Evolutionary conservation across 2,113 vertebrate species (phyloP).

Genomic region (Alosa alosa): DNA sequence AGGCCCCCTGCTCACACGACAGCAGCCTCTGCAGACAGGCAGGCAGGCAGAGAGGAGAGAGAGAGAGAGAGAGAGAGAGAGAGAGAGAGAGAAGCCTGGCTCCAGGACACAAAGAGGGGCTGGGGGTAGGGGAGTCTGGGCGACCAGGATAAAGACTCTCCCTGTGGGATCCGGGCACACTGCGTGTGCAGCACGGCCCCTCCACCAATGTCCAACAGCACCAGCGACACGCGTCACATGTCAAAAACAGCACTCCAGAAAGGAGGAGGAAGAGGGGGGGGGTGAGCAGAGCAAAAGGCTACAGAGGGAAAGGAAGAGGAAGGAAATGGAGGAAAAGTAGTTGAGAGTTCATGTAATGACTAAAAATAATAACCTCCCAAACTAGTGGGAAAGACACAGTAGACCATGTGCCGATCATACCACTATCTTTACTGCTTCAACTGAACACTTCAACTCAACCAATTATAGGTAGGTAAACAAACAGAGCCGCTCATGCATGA

Average conservation of each 20-base stretch:
- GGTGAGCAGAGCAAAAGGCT: neutral
- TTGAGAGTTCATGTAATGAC: conserved; percentile 14
- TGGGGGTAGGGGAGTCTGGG: neutral
- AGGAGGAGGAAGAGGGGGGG: neutral
- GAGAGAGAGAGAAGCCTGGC: neutral
- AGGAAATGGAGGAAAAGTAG: conserved; percentile 38
- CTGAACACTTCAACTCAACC: neutral
- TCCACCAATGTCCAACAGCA: neutral
- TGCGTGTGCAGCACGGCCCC: neutral
- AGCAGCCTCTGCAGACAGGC: neutral
- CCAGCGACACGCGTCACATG: neutral
- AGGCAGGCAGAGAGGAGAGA: no score
- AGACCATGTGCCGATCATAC: neutral
- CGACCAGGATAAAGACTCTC: neutral
- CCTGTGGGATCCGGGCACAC: neutral
- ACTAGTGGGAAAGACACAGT: neutral
- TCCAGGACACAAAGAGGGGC: neutral
- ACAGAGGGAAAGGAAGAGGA: neutral
- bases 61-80: no score
- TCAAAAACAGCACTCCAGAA: neutral
- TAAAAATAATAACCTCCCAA: neutral
- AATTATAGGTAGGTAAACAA: neutral
- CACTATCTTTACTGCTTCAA: neutral
- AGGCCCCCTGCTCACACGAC: conserved; percentile 36
- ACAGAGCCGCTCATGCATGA: neutral